Evolutionary conservation across 2,113 vertebrate species (phyloP).

Genomic region (Taurulus bubalis): DNA sequence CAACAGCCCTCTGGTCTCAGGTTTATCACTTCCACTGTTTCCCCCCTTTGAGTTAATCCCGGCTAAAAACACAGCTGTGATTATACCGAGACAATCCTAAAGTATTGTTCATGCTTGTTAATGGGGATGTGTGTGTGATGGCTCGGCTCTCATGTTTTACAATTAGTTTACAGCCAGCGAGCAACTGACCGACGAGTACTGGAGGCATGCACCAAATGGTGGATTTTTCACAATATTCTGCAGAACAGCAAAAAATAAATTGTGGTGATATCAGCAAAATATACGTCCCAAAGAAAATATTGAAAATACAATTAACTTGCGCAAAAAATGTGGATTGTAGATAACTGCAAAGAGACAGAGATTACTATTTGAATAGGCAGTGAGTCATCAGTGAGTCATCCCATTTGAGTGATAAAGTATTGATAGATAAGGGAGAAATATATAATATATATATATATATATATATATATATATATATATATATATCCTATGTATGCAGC

Average conservation of each 20-base stretch:
- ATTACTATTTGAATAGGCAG: background rate
- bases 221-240: background rate
- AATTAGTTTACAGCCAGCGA: conserved; percentile 13
- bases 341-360: background rate
- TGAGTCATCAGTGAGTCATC: background rate
- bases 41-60: conserved; percentile 12
- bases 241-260: background rate
- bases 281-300: background rate
- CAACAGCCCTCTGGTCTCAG: conserved; percentile 22
- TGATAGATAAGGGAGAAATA: background rate
- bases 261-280: background rate
- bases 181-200: conserved; percentile 14
- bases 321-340: background rate
- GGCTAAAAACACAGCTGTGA: conserved; percentile 9
- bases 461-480: no score
- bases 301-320: background rate
- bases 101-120: conserved; percentile 24
- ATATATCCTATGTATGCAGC: no score
- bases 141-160: background rate
- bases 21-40: conserved; percentile 32
- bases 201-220: background rate
- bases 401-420: background rate
- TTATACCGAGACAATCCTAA: conserved; percentile 25
- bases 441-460: no score
- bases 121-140: background rate